Conservation (phyloP, 2,797 vertebrate species). For the Falco rusticolus region DNA sequence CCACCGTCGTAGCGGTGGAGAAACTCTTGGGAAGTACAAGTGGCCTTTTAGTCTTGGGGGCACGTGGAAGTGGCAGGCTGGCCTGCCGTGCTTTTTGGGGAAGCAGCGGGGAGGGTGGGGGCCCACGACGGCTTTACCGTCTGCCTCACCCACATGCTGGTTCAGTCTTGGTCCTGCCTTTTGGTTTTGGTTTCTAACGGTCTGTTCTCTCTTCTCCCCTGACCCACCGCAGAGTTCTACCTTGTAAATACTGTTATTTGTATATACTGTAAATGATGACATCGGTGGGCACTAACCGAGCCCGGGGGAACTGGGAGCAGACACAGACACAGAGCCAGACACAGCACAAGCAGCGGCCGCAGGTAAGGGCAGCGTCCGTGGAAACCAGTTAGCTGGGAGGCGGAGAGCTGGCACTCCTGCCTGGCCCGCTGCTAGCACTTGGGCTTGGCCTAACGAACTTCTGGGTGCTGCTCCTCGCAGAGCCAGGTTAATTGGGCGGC, state of each 20-base stretch:
- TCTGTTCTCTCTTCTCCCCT: background rate
- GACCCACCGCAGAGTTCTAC: slow-evolving; percentile 85
- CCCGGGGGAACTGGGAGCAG: slow-evolving; percentile 98
- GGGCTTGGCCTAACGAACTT: background rate
- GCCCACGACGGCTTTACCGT: accelerated
- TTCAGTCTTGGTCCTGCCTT: background rate
- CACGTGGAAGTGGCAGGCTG: background rate
- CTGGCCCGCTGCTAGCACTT: accelerated
- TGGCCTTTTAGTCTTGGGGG: background rate
- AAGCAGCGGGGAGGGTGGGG: background rate
- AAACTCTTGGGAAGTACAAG: background rate
- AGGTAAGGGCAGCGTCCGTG: slow-evolving; percentile 76
- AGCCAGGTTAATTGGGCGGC: background rate
- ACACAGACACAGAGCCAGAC: slow-evolving; percentile 96
- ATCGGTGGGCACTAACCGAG: slow-evolving; percentile 95
- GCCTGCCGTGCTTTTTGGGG: background rate
- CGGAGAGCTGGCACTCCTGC: background rate
- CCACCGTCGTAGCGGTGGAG: accelerated
- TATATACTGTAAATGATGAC: slow-evolving; percentile 99
- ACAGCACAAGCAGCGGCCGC: slow-evolving; percentile 91
- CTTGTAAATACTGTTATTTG: slow-evolving; percentile 99
- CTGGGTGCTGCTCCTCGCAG: background rate
- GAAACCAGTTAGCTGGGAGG: background rate
- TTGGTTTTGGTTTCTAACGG: background rate
- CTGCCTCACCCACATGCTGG: background rate